Evolutionary conservation across 1,140 invertebrate species (phyloP), one percentile per base, ranked within the genome.

Genomic region (Apis dorsata): DNA sequence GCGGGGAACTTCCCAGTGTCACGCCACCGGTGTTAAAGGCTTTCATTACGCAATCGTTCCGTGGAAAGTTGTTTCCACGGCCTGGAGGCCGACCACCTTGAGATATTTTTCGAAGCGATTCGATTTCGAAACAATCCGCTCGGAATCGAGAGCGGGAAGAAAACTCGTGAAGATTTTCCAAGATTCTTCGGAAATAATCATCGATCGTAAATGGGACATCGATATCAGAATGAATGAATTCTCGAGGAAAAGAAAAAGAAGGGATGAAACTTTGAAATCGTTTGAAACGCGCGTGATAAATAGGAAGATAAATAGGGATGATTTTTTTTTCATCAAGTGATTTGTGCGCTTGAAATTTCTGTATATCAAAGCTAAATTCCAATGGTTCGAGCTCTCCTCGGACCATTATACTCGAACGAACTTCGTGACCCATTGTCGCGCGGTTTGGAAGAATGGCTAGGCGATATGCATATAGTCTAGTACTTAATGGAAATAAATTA

Each of bases 31-130:
- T 85, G 79, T 79, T 78, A 86, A 83, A 81, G 86, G 86, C 84
- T 88, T 89, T 88, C 87, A 79, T 89, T 88, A 84, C 73, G 77
- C 84, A 57, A 60, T 70, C 71, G 76, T 79, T 79, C 81, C 71
- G 69, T 57, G 21, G 34, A 17, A 71, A 86, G 53, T 86, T 80
- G 65, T 34, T 34, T 34, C 34, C 57, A 13, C 62, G 77, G n/a
- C 62, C 70, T 0, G 11, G 34, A 34, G 24, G 34, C 7, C 34
- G 34, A 3, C 34, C 34, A 34, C 5, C 34, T 44, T 44, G 5
- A 7, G 5, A 44, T 7, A 44, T 5, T 7, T 44, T 44, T 44
- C 34, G 2, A 44, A 44, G 5, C 34, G 34, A 7, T 44, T 44
- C 34, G 4, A 34, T 34, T 44, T 44, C 34, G 34, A 44, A 44